These are phyloP conservation scores for Ectemnius continuus DNA, from an alignment of 2,888 invertebrate species.

Conservation along the genomic window DNA sequence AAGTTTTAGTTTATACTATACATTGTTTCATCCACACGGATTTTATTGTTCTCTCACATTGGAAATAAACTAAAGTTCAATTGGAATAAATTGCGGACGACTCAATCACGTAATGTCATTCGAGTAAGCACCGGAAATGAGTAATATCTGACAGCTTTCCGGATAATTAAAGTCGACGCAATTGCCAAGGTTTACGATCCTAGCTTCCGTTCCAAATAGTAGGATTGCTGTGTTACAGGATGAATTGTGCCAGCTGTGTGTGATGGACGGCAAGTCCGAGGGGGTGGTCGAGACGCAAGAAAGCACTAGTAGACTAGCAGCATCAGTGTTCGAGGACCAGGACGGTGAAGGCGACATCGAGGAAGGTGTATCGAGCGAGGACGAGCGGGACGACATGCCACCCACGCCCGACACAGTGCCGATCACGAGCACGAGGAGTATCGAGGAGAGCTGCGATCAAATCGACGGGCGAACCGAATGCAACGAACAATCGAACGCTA, in stretches of 20 bases:
- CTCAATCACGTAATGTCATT: no score
- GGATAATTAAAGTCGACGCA: background rate
- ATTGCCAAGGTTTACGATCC: slow-evolving; percentile 1
- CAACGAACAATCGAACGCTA: slow-evolving; percentile 43
- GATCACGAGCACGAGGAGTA: slow-evolving; percentile 63
- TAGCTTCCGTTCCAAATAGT: background rate
- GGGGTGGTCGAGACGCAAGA: slow-evolving; percentile 46
- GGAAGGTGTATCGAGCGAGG: slow-evolving; percentile 63
- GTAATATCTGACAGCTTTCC: background rate
- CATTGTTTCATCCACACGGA: no score
- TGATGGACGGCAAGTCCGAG: slow-evolving; percentile 70
- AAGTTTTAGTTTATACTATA: no score
- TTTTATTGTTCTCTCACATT: no score
- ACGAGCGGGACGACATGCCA: slow-evolving; percentile 71
- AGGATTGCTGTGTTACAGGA: slow-evolving; percentile 63
- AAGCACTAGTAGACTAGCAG: slow-evolving; percentile 42
- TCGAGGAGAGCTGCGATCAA: slow-evolving; percentile 66
- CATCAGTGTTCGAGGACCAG: slow-evolving; percentile 60
- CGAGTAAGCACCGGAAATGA: no score
- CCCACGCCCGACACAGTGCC: slow-evolving; percentile 71
- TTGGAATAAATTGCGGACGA: no score
- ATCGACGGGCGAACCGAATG: slow-evolving; percentile 64
- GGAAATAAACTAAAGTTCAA: no score
- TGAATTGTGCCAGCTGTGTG: slow-evolving; percentile 75
- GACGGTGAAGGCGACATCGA: slow-evolving; percentile 72